phyloP scores from a whole-genome alignment of 1,140 invertebrate genomes.

The Heterodera carotae region DNA sequence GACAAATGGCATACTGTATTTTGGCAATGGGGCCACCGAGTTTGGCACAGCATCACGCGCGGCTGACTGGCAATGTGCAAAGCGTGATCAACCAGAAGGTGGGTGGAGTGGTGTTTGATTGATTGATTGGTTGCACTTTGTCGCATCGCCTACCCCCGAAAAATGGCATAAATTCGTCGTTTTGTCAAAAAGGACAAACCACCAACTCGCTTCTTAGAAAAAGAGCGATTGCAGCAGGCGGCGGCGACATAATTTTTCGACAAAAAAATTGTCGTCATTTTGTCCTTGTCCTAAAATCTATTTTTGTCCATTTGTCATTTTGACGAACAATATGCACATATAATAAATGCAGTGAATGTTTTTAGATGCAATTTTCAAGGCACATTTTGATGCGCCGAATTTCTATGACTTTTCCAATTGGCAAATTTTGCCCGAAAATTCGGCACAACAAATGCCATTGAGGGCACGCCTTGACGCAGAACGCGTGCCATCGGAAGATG shows the following conservation, averaged over 20 bases:
- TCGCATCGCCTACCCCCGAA: no score
- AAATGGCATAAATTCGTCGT: no score
- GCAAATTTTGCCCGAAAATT: neutral
- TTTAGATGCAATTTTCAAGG: constrained; percentile 15
- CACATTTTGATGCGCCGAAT: constrained; percentile 7
- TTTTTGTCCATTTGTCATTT: no score
- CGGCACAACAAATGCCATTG: neutral
- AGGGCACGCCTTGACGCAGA: constrained; percentile 12
- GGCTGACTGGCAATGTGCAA: neutral
- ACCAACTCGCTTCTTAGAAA: no score
- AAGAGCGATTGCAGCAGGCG: no score
- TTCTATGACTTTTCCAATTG: constrained; percentile 13
- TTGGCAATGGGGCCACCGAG: neutral
- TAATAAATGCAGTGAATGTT: neutral
- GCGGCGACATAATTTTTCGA: no score
- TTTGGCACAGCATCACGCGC: neutral
- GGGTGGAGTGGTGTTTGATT: no score
- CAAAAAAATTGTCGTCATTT: no score
- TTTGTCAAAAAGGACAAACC: neutral
- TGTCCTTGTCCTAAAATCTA: no score
- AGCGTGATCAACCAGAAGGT: neutral
- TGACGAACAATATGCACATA: neutral
- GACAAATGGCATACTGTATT: constrained; percentile 19
- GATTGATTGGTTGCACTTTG: no score
- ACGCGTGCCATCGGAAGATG: constrained; percentile 19